These are phyloP conservation scores for Anguilla megastoma DNA, from an alignment of 2,797 vertebrate genomes.

Conservation along the genomic window DNA sequence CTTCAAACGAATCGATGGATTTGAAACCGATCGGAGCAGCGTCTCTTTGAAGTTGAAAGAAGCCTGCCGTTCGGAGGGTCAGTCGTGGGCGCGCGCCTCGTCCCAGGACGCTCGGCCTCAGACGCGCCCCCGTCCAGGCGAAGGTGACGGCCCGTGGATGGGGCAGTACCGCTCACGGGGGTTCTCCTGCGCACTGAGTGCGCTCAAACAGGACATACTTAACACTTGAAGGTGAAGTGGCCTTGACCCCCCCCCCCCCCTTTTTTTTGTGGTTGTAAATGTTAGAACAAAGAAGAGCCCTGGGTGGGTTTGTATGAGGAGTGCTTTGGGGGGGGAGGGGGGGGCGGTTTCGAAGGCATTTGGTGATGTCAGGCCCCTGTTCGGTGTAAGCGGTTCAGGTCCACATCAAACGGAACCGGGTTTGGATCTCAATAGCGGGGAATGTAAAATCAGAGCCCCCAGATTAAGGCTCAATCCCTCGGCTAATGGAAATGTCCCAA, in stretches of 20 bases:
- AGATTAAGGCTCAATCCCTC: neutral
- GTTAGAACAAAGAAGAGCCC: conserved; percentile 67
- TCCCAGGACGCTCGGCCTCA: conserved; percentile 48
- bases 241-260: conserved; percentile 52
- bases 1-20: conserved; percentile 52
- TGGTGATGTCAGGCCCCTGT: conserved; percentile 54
- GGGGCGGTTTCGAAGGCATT: conserved; percentile 53
- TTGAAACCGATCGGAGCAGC: conserved; percentile 45
- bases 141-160: conserved; percentile 46
- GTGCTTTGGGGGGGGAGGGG: conserved; percentile 50
- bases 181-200: conserved; percentile 44
- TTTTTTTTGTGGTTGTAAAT: conserved; percentile 35
- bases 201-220: conserved; percentile 55
- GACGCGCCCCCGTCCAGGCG: conserved; percentile 25
- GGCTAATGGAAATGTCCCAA: neutral
- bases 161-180: conserved; percentile 45
- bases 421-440: conserved; percentile 26
- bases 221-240: conserved; percentile 61
- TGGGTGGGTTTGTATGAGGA: conserved; percentile 55
- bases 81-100: conserved; percentile 46
- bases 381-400: conserved; percentile 55
- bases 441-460: neutral
- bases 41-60: neutral
- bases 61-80: neutral
- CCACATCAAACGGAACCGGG: conserved; percentile 42